phyloP scores from a whole-genome alignment of 1,140 invertebrate genomes.

The Monochamus saltuarius region DNA sequence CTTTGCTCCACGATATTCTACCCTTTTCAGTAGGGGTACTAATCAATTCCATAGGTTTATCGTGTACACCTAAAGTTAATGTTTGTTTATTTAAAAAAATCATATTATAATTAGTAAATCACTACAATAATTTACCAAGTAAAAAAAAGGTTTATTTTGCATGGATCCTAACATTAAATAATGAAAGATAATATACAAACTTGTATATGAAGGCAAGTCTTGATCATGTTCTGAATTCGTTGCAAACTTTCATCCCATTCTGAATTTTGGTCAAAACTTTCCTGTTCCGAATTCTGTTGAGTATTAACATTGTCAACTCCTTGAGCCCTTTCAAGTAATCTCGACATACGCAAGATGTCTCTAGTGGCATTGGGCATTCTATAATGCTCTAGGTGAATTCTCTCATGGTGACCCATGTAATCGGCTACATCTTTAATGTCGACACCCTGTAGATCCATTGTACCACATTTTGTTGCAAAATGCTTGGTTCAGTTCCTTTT shows the following conservation, averaged over 20 bases:
- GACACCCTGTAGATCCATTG: not conserved
- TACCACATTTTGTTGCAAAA: too few relatives aligned
- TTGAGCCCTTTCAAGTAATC: slow-evolving; percentile 1
- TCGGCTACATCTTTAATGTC: slow-evolving; percentile 5
- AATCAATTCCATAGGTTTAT: too few relatives aligned
- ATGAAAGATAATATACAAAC: not conserved
- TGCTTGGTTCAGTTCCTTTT: not conserved
- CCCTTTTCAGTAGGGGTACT: too few relatives aligned
- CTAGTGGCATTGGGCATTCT: slow-evolving; percentile 2
- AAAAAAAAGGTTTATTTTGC: not conserved
- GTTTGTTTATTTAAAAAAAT: too few relatives aligned
- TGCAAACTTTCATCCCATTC: not conserved
- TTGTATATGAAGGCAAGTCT: not conserved
- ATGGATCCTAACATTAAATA: not conserved
- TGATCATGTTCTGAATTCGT: not conserved
- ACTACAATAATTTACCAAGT: too few relatives aligned
- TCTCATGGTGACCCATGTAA: slow-evolving; percentile 3
- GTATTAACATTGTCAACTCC: not conserved
- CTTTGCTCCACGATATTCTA: not conserved
- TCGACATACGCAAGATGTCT: slow-evolving; percentile 8
- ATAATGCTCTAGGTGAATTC: slow-evolving; percentile 1
- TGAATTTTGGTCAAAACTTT: not conserved
- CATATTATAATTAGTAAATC: too few relatives aligned
- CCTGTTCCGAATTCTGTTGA: not conserved
- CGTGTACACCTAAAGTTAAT: too few relatives aligned